Base-by-base conservation (phyloP, 2,888 invertebrate genomes). In the Trachelus troglodyta region DNA sequence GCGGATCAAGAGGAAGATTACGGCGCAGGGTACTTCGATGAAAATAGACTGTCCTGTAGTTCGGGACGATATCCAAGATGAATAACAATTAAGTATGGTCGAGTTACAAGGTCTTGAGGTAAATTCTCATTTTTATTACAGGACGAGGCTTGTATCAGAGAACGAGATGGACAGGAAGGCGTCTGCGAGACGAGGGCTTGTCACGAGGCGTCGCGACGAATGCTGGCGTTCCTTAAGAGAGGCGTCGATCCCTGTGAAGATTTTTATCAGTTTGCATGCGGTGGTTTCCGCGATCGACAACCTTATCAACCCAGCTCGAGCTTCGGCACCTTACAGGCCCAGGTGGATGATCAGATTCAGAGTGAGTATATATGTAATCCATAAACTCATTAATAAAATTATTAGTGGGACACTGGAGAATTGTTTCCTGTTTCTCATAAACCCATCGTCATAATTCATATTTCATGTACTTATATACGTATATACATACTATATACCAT, bases 211-310 rank as follows among this genome's bases (percentile, higher is more conserved):
- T 90, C 91, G 15, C 87, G 86, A 37, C 86, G 90, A 76, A 89
- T 91, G 80, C 85, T 91, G 78, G 87, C 90, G 75, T 90, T 92
- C 73, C 89, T 92, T 88, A 90, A 90, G 76, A 89, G 89, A 77
- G 88, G 89, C 77, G 87, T 88, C 40, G 92, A 92, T 84, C 92
- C 92, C 34, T 92, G 92, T 87, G 89, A 90, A 79, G 92, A 92
- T 85, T 92, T 92, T 86, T 92, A 92, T 84, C 91, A 92, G 85
- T 92, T 92, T 82, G 91, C 92, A 79, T 92, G 92, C 83, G 92
- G 92, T 33, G 89, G 90, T 34, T 92, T 88, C 77, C 87, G 86
- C 79, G 87, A 89, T 83, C 87, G 85, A 75, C 84, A 87, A 74
- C 87, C 89, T 73, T 87, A 85, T 77, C 86, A 88, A 75, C 88